Evolutionary conservation across 2,113 vertebrate species (phyloP), one percentile per base, ranked within the genome.

Genomic region (Beaufortia kweichowensis): DNA sequence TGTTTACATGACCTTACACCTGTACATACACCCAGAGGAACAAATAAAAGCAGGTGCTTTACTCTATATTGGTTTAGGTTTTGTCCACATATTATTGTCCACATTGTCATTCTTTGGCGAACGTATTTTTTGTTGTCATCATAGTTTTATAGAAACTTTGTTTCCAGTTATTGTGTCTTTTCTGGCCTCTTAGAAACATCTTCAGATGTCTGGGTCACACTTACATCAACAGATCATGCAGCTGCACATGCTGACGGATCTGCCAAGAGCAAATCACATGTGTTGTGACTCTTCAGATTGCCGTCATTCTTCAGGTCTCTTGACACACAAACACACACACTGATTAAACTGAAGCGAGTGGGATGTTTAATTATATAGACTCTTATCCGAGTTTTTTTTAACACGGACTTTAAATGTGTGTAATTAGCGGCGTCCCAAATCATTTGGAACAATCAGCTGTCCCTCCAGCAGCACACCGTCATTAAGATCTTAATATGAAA

Each of bases 341-440:
- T 41, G 19, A 48, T 67, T 46, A 10, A 66, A 61, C 69, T 53
- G 65, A 77, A 63, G 63, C 50, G 66, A 56, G 66, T 67, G 23
- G 61, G 74, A 79, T 59, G 77, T 56, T 77, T 79, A 81, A 82
- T 84, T 84, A 81, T 66, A 81, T 39, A 74, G 23, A 26, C 71
- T 62, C 72, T 79, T 79, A 81, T 78, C 48, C 65, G n/a, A 50
- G 41, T 75, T 61, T 72, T 60, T 70, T 53, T 56, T 56, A 17
- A 69, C 56, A 78, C 8, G 3, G 31, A 71, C 24, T 48, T 70
- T 35, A 48, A 68, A 62, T 43, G 29, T 73, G 68, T 78, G 65
- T 76, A 67, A 79, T 75, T 77, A 48, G 41, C 26, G 9, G 17
- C 21, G 1, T 66, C 43, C 72, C 41, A 56, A 75, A 70, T 71